These are phyloP conservation scores for Parus major DNA, from an alignment of 2,113 vertebrate species.

Conservation along the genomic window DNA sequence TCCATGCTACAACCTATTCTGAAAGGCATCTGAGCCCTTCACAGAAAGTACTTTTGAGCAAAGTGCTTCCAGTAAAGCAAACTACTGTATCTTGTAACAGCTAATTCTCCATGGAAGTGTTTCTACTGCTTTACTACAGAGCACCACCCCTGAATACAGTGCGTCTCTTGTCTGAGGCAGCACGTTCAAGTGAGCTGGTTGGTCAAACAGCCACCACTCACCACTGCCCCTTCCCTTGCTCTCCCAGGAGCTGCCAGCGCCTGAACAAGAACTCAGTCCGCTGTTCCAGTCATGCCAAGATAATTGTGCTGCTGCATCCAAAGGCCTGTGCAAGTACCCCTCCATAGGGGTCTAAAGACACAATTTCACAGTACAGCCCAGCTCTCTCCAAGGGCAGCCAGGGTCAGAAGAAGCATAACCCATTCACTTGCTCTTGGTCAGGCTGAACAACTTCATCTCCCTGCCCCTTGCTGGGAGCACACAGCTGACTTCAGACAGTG, in stretches of 20 bases:
- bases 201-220: background rate
- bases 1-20: background rate
- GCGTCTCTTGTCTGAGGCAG: too few species aligned
- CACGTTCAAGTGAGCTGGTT: accelerated
- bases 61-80: background rate
- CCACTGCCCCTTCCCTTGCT: background rate
- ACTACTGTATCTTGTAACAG: background rate
- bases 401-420: background rate
- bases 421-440: background rate
- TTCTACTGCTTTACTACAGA: background rate
- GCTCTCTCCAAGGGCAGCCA: background rate
- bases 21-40: background rate
- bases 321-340: background rate
- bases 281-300: background rate
- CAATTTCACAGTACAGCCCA: background rate
- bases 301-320: background rate
- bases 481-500: background rate
- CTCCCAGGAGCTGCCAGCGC: background rate
- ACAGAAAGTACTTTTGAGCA: background rate
- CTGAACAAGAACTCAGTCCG: background rate
- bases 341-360: background rate
- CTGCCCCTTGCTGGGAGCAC: background rate
- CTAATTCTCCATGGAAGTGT: background rate
- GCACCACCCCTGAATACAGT: background rate
- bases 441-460: background rate